A percentile compares a stretch with the other conserved stretches of the same genome.
Conservation (phyloP, 2,797 vertebrate genomes). For the Macroramphosus scolopax region DNA sequence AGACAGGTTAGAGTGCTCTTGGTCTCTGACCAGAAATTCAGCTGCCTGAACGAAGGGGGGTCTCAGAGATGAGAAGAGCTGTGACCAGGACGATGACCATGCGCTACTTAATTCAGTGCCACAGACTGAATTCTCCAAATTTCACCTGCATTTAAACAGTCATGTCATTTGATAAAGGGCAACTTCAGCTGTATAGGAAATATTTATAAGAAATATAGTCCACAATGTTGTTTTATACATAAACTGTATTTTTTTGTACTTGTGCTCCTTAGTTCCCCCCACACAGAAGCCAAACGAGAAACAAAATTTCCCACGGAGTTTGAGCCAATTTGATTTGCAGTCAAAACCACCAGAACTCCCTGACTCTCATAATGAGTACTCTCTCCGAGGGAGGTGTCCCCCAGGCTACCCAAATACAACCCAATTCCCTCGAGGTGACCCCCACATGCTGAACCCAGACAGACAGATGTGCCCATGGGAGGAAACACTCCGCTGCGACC, state of each 20-base stretch:
- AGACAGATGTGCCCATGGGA: slow-evolving; percentile 8
- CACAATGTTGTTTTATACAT: too few species aligned
- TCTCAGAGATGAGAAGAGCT: too few species aligned
- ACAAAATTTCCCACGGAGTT: background rate
- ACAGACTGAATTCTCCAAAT: too few species aligned
- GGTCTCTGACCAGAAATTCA: too few species aligned
- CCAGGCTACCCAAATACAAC: background rate
- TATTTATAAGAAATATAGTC: too few species aligned
- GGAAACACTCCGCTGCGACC: slow-evolving; percentile 1
- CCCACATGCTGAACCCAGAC: slow-evolving; percentile 10
- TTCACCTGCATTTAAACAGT: too few species aligned
- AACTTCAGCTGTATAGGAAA: background rate
- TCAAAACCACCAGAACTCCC: slow-evolving; percentile 5
- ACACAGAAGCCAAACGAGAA: slow-evolving; percentile 18
- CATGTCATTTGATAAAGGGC: too few species aligned
- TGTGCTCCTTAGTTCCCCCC: slow-evolving; percentile 32
- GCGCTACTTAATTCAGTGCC: too few species aligned
- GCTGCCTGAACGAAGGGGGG: too few species aligned
- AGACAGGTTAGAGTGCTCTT: too few species aligned
- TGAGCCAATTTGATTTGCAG: background rate
- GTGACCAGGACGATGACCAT: too few species aligned
- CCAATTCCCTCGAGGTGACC: slow-evolving; percentile 15
- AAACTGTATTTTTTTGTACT: background rate
- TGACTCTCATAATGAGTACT: slow-evolving; percentile 8
- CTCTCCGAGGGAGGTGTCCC: background rate